Evolutionary conservation across 2,113 vertebrate species (phyloP).

Genomic region (Bos javanicus): DNA sequence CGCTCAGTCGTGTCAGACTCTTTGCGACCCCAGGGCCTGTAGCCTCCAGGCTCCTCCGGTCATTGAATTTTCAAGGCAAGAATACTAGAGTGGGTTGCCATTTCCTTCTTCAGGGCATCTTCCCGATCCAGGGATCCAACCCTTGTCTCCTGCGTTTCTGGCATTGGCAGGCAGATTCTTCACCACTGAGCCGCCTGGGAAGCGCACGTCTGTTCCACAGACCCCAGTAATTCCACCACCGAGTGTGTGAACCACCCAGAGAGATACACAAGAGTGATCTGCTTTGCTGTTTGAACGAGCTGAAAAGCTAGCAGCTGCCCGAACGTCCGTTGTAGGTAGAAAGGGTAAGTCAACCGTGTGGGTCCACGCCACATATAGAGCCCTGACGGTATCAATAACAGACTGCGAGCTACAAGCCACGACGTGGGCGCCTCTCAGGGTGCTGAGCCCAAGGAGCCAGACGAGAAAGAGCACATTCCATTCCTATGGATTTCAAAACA

Average conservation of each 20-base stretch:
- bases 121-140: background rate
- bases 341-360: accelerated
- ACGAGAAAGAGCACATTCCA: accelerated
- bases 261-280: accelerated
- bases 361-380: accelerated
- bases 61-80: background rate
- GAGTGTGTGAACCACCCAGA: no score
- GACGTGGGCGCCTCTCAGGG: background rate
- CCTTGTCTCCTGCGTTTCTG: background rate
- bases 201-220: accelerated
- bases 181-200: background rate
- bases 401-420: accelerated
- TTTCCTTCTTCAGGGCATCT: background rate
- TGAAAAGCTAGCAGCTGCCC: no score
- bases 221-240: background rate
- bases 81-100: background rate
- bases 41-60: background rate
- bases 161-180: background rate
- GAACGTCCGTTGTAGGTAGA: accelerated
- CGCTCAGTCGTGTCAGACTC: accelerated
- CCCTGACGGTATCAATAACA: background rate
- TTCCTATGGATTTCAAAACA: background rate
- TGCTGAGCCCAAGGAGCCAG: background rate
- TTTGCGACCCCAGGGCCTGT: background rate
- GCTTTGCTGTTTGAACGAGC: background rate